Conservation (phyloP, 2,797 vertebrate species). For the Danio tinwini region DNA sequence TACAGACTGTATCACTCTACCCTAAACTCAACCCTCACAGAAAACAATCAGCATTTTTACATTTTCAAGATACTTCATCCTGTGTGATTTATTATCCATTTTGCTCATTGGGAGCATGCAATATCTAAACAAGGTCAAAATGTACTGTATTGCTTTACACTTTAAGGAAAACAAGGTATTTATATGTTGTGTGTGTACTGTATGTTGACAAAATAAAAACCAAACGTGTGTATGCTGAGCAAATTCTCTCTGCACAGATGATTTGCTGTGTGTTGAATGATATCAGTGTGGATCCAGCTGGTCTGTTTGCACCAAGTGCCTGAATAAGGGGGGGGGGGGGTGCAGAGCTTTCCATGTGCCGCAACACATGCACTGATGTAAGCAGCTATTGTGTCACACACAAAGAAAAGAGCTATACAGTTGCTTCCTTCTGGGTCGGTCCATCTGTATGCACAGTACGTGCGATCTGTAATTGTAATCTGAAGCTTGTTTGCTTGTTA, state of each 20-base stretch:
- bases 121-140: too few relatives aligned
- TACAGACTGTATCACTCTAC: too few relatives aligned
- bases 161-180: too few relatives aligned
- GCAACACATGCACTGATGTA: conserved; percentile 31
- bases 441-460: conserved; percentile 13
- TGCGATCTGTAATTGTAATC: conserved; percentile 4
- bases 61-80: too few relatives aligned
- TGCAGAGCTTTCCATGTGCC: conserved; percentile 36
- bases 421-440: conserved; percentile 34
- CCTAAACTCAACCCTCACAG: too few relatives aligned
- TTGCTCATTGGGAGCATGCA: too few relatives aligned
- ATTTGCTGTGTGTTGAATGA: conserved; percentile 18
- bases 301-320: conserved; percentile 31
- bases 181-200: background rate
- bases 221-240: background rate
- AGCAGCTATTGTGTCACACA: conserved; percentile 37
- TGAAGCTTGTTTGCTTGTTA: conserved; percentile 2
- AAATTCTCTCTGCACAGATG: background rate
- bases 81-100: too few relatives aligned
- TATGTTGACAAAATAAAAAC: background rate
- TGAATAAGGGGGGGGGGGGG: conserved; percentile 32
- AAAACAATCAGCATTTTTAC: too few relatives aligned
- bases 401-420: conserved; percentile 35
- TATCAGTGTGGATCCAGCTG: conserved; percentile 53
- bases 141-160: too few relatives aligned